Evolutionary conservation across 2,888 invertebrate species (phyloP), one percentile per base, ranked within the genome.

Genomic region (Temnothorax ravouxi): DNA sequence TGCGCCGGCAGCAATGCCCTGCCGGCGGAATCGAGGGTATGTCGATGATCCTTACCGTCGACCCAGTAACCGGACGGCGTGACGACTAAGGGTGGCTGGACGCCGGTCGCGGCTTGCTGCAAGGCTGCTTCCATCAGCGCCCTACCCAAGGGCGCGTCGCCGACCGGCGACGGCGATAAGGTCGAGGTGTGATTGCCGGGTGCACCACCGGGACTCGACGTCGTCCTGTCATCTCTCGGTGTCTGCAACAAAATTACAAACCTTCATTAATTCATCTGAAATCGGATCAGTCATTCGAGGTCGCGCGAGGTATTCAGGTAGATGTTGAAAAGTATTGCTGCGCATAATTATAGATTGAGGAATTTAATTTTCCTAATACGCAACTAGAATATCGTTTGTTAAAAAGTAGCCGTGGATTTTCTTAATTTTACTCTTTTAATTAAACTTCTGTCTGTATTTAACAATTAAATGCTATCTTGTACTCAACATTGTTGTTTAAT

Each of bases 31-130:
- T 95, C 95, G 84, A 95, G 94, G 75, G 95, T 95, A 89, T 95
- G 93, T 95, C 96, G 92, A 93, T 95, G 95, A 88, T 98, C 98
- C 86, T 97, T 97, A 41, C 98, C 98, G 94, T 99, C 99, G 89
- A 98, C 96, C 99, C 99, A 99, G 95, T 99, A 99, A 34, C 99
- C 98, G 4, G 97, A 96, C 2, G 99, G 99, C 92, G 97, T 96
- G 87, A 98, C 97, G 91, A 99, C 97, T 96, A 98, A 97, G 54
- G 99, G 98, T 94, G 97, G 98, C 83, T 93, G 92, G 50, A 91
- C 87, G 71, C 91, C 89, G 44, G 95, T 95, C 61, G 95, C 95
- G 50, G 95, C 95, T 86, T 95, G 95, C 88, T 61, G 97, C 95
- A 62, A 98, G 97, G 94, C 97, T 95, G 91, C 98, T 96, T 94